Conservation (phyloP, 2,113 vertebrate genomes). For the Kryptolebias marmoratus region DNA sequence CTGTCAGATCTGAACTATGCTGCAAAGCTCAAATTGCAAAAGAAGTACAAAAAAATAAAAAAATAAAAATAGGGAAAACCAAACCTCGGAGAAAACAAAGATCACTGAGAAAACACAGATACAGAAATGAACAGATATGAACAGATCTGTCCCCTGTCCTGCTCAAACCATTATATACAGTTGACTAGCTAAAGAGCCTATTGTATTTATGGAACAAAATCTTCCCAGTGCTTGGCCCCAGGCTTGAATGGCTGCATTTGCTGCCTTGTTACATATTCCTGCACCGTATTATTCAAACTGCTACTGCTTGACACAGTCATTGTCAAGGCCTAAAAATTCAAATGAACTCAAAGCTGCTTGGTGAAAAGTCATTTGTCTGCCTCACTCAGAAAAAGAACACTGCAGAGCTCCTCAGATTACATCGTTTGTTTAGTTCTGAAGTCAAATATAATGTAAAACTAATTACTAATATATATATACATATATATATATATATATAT, state of each 20-base stretch:
- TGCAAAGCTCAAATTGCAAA: constrained; percentile 2
- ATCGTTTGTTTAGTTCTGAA: not conserved
- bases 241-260: constrained; percentile 39
- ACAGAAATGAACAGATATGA: constrained; percentile 32
- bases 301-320: constrained; percentile 26
- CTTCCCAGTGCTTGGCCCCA: constrained; percentile 27
- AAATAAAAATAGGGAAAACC: constrained; percentile 19
- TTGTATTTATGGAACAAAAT: constrained; percentile 46
- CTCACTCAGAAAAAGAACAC: not conserved
- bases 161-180: constrained; percentile 33
- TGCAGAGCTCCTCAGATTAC: not conserved
- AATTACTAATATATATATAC: no score
- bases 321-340: constrained; percentile 19
- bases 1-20: not conserved
- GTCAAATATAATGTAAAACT: no score
- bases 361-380: constrained; percentile 9
- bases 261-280: constrained; percentile 40
- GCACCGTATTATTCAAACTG: constrained; percentile 27
- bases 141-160: constrained; percentile 20
- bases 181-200: constrained; percentile 39
- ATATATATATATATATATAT: no score
- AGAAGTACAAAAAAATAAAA: not conserved
- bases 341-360: constrained; percentile 15
- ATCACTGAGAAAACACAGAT: constrained; percentile 3
- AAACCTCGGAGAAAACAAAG: constrained; percentile 18